Conservation (phyloP, 2,888 invertebrate species). For the Boloria selene region DNA sequence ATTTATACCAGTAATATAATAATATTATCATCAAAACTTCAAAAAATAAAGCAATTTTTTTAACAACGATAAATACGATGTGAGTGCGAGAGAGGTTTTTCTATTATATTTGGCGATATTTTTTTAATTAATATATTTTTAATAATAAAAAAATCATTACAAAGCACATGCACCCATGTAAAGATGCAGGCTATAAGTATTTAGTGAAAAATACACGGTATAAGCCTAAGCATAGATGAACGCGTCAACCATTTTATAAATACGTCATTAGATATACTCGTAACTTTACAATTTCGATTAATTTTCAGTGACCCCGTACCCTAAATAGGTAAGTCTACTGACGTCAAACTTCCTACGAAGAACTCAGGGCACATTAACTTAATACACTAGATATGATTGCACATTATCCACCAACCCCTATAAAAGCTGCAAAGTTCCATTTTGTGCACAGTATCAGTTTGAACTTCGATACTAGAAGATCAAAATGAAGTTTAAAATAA, state of each 20-base stretch:
- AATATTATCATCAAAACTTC: background rate
- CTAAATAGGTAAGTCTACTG: conserved; percentile 21
- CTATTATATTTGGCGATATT: no score
- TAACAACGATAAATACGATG: no score
- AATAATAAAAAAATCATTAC: no score
- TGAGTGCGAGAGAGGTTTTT: no score
- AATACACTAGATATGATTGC: conserved; percentile 27
- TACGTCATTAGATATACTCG: conserved; percentile 5
- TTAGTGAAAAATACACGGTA: no score
- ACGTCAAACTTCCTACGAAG: conserved; percentile 28
- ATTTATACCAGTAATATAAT: background rate
- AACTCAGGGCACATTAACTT: conserved; percentile 27
- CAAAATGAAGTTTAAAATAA: background rate
- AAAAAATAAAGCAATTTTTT: no score
- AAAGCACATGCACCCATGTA: no score
- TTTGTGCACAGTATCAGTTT: conserved; percentile 20
- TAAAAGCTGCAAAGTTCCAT: conserved; percentile 23
- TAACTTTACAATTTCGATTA: conserved; percentile 17
- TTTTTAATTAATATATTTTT: no score
- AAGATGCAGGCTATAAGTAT: no score
- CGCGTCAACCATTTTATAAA: background rate
- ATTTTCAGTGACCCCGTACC: conserved; percentile 13
- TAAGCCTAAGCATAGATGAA: no score
- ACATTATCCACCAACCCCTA: conserved; percentile 17
- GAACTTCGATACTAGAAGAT: conserved; percentile 14